Conservation (phyloP, 2,888 invertebrate species). For the Nebria brevicollis region DNA sequence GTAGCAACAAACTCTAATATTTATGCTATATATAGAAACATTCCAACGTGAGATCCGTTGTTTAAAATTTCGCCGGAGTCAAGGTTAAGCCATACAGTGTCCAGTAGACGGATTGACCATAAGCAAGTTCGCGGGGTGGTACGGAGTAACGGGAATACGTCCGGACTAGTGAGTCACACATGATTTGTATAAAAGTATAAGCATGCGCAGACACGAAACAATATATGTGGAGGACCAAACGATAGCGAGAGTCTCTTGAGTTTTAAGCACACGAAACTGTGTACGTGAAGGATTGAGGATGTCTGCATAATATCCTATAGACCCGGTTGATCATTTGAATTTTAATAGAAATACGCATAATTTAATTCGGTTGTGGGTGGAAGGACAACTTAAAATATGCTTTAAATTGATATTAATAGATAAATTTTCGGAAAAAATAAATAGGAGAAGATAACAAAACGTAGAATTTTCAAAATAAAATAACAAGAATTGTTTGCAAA, state of each 20-base stretch:
- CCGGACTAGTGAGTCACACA: constrained; percentile 13
- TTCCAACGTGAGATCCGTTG: constrained; percentile 15
- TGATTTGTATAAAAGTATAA: neutral
- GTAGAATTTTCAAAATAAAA: no score
- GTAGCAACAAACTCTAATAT: neutral
- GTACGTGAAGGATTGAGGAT: neutral
- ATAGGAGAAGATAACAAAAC: no score
- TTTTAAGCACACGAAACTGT: neutral
- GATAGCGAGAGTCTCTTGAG: constrained; percentile 17
- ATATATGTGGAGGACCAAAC: neutral
- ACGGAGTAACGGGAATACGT: neutral
- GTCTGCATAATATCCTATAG: neutral
- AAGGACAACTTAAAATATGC: no score
- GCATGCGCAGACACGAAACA: constrained; percentile 8
- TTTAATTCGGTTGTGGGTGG: no score
- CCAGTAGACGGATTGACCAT: constrained; percentile 5
- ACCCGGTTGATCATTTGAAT: neutral
- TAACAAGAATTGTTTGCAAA: no score
- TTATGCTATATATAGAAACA: neutral
- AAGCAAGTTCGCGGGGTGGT: neutral
- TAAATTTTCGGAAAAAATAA: no score
- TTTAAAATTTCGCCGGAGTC: constrained; percentile 25
- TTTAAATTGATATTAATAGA: no score
- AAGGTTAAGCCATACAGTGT: constrained; percentile 13
- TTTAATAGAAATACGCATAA: neutral